Evolutionary conservation across 92 coral and sea anemone species (phyloP), one percentile per base, ranked within the genome.

Genomic region (Epizoanthus ramosus): DNA sequence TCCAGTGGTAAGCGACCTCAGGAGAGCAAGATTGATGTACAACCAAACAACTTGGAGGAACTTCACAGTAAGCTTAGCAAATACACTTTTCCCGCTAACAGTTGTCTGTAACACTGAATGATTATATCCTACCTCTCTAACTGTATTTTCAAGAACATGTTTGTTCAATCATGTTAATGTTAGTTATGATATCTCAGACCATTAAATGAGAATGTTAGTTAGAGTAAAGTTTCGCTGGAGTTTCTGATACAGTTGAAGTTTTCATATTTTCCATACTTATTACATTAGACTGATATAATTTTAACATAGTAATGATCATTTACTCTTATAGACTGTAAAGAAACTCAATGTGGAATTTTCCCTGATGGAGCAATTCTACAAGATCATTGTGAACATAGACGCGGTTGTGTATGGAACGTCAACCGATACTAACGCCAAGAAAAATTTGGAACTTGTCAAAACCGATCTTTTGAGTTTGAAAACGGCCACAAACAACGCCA

Each of bases 391-490:
- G 16, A 21, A 33, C 12, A 73, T 50, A 23, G 57, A 73, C 63
- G 54, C 54, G 79, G 50, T 22, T 4, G 21, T 7, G 15, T 73
- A 73, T 52, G 47, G 45, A 15, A 24, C 31, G 13, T 25, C 61
- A 28, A 54, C 79, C 15, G 63, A 73, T 15, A 3, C 50, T 13
- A 41, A 56, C 37, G 79, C 79, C 24, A 73, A 25, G 63, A 73
- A 1, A 9, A 73, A 73, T 21, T 39, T 73, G 14, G 23, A 56
- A 33, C 64, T 54, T 15, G 79, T 56, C 60, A 54, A 73, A 53
- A 73, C 79, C 43, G 79, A 73, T 31, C 79, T 73, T 2, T 31
- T 73, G 47, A 73, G 64, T 54, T 25, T 73, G 18, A 53, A 73
- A 73, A 73, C 64, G 0, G 79, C 79, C 23, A 24, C 79, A 1